phyloP scores from a whole-genome alignment of 2,888 invertebrate genomes.

The Leptothorax acervorum region DNA sequence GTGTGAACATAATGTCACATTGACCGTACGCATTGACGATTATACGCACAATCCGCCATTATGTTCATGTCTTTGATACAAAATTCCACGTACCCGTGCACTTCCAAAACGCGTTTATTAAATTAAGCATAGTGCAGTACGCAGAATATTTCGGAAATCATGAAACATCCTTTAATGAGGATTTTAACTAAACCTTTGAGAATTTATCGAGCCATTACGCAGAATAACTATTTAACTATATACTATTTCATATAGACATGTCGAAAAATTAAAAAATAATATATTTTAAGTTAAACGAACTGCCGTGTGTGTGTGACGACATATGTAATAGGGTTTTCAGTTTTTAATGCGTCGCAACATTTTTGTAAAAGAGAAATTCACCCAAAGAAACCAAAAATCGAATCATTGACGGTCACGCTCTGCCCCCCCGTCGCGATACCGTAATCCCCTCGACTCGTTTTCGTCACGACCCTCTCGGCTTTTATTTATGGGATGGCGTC shows the following conservation, averaged over 20 bases:
- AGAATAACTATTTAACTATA: slow-evolving; percentile 11
- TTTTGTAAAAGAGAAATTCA: background rate
- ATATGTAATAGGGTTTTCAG: background rate
- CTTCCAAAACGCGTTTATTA: slow-evolving; percentile 50
- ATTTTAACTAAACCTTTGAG: slow-evolving; percentile 46
- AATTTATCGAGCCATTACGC: slow-evolving; percentile 29
- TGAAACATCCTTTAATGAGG: slow-evolving; percentile 42
- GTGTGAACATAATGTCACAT: slow-evolving; percentile 18
- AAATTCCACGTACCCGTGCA: slow-evolving; percentile 44
- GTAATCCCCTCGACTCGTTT: slow-evolving; percentile 41
- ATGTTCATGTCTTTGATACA: slow-evolving; percentile 51
- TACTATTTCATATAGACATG: slow-evolving; percentile 3
- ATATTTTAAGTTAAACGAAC: background rate
- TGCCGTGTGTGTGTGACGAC: no score
- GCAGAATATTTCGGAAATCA: slow-evolving; percentile 49
- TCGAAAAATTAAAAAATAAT: background rate
- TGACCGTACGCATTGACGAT: slow-evolving; percentile 39
- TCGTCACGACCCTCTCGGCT: slow-evolving; percentile 26
- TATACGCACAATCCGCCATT: slow-evolving; percentile 55
- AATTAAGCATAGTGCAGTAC: slow-evolving; percentile 34
- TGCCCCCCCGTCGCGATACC: background rate
- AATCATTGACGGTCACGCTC: background rate
- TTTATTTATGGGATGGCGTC: slow-evolving; percentile 60
- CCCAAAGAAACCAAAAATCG: background rate
- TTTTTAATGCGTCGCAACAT: background rate